Evolutionary conservation across 1,140 invertebrate species (phyloP).

Genomic region (Triops cancriformis): DNA sequence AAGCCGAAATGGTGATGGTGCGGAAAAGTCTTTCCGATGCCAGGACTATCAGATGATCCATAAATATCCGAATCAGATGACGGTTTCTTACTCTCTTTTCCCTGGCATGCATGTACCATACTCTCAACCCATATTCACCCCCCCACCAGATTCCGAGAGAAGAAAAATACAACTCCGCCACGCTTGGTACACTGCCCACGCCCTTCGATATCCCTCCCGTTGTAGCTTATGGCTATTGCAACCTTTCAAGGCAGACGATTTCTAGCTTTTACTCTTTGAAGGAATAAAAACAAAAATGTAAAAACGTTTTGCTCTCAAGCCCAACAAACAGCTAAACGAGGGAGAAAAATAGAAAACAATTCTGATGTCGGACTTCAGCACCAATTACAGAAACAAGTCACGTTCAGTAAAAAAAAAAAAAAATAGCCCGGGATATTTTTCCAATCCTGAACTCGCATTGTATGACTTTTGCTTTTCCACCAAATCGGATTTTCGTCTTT

Average conservation of each 20-base stretch:
- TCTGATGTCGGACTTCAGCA: conserved; percentile 10
- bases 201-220: background rate
- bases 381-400: conserved; percentile 5
- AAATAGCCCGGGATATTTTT: background rate
- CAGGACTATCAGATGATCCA: background rate
- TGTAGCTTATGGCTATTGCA: background rate
- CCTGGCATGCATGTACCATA: background rate
- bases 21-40: background rate
- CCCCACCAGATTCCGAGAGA: background rate
- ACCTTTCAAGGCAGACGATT: background rate
- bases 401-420: background rate
- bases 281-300: background rate
- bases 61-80: conserved; percentile 9
- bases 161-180: background rate
- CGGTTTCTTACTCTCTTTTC: background rate
- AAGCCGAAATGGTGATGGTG: background rate
- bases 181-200: background rate
- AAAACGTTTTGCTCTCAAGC: background rate
- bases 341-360: background rate
- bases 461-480: background rate
- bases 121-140: background rate
- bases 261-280: background rate
- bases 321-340: background rate
- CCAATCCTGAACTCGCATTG: background rate
- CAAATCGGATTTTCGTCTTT: background rate